Evolutionary conservation across 2,888 invertebrate species (phyloP).

Genomic region (Nematopogon swammerdamellus): DNA sequence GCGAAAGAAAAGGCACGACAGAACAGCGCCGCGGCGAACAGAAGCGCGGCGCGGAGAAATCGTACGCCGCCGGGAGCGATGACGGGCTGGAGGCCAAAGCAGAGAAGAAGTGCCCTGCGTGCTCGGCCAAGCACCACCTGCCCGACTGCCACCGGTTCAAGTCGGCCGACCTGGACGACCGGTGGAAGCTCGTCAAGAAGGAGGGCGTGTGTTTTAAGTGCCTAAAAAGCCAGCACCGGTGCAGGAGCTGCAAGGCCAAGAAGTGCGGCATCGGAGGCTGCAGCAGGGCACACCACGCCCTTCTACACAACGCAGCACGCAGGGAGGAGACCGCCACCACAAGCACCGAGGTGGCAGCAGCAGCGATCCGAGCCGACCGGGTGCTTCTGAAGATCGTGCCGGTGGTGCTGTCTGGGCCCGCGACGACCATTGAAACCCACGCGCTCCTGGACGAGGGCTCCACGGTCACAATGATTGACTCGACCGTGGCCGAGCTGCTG

Average conservation of each 20-base stretch:
- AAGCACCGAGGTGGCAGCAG: neutral
- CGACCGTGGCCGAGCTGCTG: neutral
- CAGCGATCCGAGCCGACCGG: neutral
- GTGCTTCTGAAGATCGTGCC: conserved; percentile 1
- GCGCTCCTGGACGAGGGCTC: conserved; percentile 1
- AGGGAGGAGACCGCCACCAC: neutral
- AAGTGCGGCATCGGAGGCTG: neutral
- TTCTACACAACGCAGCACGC: too few relatives aligned
- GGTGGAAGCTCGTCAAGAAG: neutral
- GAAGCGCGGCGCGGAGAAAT: neutral
- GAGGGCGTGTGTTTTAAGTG: neutral
- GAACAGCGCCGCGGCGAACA: neutral
- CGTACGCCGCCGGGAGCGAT: neutral
- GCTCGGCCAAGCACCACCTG: neutral
- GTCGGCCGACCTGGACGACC: neutral
- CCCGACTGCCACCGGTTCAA: neutral
- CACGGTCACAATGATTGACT: neutral
- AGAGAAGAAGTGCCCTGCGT: neutral
- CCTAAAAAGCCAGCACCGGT: neutral
- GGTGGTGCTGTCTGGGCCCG: neutral
- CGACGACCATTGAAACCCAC: neutral
- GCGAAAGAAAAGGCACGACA: neutral
- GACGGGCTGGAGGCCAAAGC: neutral
- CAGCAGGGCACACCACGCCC: neutral
- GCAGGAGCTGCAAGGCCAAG: neutral